phyloP scores from a whole-genome alignment of 2,113 vertebrate species.

The Galemys pyrenaicus region DNA sequence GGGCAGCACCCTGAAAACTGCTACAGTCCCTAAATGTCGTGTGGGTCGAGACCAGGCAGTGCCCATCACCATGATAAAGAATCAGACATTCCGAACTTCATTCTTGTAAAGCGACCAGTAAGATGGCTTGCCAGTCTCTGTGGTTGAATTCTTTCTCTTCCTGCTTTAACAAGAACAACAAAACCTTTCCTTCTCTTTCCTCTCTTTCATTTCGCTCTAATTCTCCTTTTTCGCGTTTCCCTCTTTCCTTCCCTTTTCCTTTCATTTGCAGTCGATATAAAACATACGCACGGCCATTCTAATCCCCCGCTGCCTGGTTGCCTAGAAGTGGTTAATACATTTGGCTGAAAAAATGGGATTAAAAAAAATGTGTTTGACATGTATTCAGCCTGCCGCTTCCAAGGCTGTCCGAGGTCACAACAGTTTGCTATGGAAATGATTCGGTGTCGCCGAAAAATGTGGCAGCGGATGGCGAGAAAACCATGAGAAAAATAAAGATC shows the following conservation, averaged over 20 bases:
- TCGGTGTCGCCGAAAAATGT: not conserved
- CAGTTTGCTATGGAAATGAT: conserved; percentile 54
- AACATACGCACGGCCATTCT: not conserved
- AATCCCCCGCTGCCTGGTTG: not conserved
- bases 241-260: not conserved
- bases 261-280: not conserved
- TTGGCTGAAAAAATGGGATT: not conserved
- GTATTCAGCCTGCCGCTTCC: not conserved
- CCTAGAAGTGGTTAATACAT: not conserved
- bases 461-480: fast-evolving
- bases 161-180: not conserved
- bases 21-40: not conserved
- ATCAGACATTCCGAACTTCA: not conserved
- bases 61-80: not conserved
- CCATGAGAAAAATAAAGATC: not conserved
- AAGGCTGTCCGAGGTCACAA: not conserved
- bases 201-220: not conserved
- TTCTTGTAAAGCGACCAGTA: not conserved
- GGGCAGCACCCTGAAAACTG: not conserved
- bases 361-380: not conserved
- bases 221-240: not conserved
- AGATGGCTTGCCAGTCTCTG: not conserved
- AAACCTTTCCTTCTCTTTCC: not conserved
- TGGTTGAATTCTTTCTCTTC: not conserved
- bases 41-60: not conserved